Base-by-base conservation (phyloP, 1,140 invertebrate species). In the Zaprionus davidi region DNA sequence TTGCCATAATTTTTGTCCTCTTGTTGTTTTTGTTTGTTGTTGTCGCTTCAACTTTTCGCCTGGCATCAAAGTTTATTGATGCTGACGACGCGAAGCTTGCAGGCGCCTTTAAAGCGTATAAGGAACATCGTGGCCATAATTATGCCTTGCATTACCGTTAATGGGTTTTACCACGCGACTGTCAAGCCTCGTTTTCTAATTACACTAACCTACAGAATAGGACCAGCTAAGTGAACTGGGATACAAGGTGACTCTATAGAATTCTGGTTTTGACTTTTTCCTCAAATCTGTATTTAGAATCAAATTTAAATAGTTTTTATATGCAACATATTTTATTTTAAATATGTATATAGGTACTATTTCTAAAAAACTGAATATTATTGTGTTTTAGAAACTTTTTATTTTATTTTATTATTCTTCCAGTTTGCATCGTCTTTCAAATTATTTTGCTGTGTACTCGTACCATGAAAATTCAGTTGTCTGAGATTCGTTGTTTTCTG, bases 1-100 rank as follows among this genome's bases (percentile, higher is more conserved):
- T 87, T 71, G 77, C 80, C 71, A 87, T 87, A 87, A 87, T 87
- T 86, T 87, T 41, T 62, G 65, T 24, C 63, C 41, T 28, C 15
- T 56, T 41, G 63, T 65, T 65, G 66, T 51, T 77, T 55, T 44
- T 31, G 1, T 7, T 66, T 41, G 63, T 66, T 66, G 66, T 51
- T 77, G 59, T 49, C 58, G 49, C 34, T 57, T 58, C 55, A 71
- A 64, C 55, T 58, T 64, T 75, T 49, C 53, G 56, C 57, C 9
- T 55, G 58, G 31, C 66, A 41, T 75, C 72, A 75, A 75, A 75
- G 58, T 70, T 75, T 75, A 75, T 75, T 63, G 72, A 75, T 63
- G 72, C 67, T 70, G 71, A 69, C 59, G 67, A 17, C 44, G 46
- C 49, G 56, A 20, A 62, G 44, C 81, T 77, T 63, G 70, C 83